Conservation (phyloP, 2,888 invertebrate species). For the Lydus trimaculatus region DNA sequence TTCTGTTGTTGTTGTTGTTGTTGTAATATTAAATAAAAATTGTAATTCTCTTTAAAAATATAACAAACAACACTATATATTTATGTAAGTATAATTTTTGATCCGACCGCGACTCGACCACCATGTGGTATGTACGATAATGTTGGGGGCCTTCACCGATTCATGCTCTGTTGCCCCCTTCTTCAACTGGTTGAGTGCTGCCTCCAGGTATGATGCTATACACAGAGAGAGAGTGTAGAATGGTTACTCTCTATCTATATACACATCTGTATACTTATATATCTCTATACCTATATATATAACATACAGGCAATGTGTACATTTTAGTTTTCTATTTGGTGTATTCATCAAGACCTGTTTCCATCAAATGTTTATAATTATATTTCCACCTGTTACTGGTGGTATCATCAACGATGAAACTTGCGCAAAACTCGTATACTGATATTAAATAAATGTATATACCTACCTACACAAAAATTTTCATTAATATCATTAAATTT, state of each 20-base stretch:
- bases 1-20: too few species aligned
- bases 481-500: neutral
- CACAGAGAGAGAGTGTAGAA: neutral
- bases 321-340: conserved; percentile 23
- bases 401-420: neutral
- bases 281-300: neutral
- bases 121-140: conserved; percentile 7
- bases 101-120: neutral
- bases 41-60: too few species aligned
- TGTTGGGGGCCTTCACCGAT: conserved; percentile 27
- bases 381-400: neutral
- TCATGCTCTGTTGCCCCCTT: conserved; percentile 31
- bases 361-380: neutral
- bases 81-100: neutral
- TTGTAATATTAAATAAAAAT: too few species aligned
- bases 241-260: conserved; percentile 28
- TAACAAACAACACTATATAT: neutral
- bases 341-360: conserved; percentile 24
- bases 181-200: conserved; percentile 22
- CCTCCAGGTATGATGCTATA: conserved; percentile 15
- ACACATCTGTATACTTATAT: neutral
- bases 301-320: conserved; percentile 19
- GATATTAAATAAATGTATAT: neutral
- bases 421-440: neutral
- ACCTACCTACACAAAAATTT: too few species aligned